A percentile compares a stretch with the other conserved stretches of the same genome.
These are phyloP conservation scores for Cyclophora punctaria DNA, from an alignment of 2,888 invertebrate species.

Conservation along the genomic window DNA sequence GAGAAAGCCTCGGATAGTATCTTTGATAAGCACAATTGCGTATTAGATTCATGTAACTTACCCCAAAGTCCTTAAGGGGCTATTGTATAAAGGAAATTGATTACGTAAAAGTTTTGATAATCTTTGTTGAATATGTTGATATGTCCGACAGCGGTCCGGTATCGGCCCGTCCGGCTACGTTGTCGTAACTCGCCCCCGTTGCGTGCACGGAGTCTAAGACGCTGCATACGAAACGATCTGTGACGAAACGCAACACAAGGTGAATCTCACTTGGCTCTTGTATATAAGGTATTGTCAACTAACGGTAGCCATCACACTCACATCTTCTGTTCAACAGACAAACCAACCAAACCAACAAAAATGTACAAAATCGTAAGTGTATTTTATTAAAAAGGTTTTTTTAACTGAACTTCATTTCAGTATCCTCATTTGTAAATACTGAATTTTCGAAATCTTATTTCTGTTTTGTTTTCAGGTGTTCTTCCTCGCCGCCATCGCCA, in stretches of 20 bases:
- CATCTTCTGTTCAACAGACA: conserved; percentile 49
- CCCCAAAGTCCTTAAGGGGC: too few relatives aligned
- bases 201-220: conserved; percentile 55
- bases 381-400: neutral
- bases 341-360: conserved; percentile 33
- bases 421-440: too few relatives aligned
- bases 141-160: conserved; percentile 11
- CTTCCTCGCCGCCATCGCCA: conserved; percentile 47
- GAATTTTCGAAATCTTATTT: neutral
- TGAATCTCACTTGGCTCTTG: conserved; percentile 56
- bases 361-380: conserved; percentile 61
- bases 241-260: conserved; percentile 66
- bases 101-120: neutral
- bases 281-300: conserved; percentile 67
- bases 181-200: conserved; percentile 52
- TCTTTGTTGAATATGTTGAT: neutral
- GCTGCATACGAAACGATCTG: conserved; percentile 29
- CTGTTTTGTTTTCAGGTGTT: conserved; percentile 41
- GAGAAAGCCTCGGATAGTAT: too few relatives aligned
- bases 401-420: neutral
- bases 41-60: too few relatives aligned
- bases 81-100: too few relatives aligned
- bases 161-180: conserved; percentile 36
- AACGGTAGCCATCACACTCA: conserved; percentile 49
- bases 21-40: too few relatives aligned